Evolutionary conservation across 2,113 vertebrate species (phyloP).

Genomic region (Elanoides forficatus): DNA sequence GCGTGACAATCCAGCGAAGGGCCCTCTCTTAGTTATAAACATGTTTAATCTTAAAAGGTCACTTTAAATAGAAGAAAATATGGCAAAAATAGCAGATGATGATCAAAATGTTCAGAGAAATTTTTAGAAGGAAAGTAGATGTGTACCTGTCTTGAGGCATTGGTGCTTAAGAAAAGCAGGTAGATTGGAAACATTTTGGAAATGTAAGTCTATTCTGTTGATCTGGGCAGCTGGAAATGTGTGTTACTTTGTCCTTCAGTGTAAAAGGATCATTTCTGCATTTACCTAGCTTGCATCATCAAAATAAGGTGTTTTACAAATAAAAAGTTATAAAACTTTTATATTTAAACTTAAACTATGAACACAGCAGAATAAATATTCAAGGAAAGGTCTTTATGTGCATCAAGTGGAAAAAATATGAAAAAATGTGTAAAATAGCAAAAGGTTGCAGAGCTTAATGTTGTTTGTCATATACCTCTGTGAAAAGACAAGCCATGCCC

Average conservation of each 20-base stretch:
- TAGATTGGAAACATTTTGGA: not conserved
- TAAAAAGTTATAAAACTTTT: not conserved
- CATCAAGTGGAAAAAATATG: not conserved
- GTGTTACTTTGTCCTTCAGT: not conserved
- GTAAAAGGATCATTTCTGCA: not conserved
- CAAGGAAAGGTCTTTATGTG: not conserved
- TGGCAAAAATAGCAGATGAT: not conserved
- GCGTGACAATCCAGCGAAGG: not conserved
- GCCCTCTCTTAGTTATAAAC: no score
- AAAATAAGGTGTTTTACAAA: not conserved
- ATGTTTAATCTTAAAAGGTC: no score
- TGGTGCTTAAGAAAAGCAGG: not conserved
- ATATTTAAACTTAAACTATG: not conserved
- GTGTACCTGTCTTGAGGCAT: not conserved
- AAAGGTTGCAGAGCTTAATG: not conserved
- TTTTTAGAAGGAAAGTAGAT: not conserved
- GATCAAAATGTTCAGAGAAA: not conserved
- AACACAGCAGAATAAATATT: not conserved
- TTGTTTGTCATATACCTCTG: not conserved
- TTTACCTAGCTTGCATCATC: not conserved
- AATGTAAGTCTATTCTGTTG: not conserved
- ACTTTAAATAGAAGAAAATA: not conserved
- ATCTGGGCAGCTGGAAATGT: not conserved
- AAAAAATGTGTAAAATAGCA: not conserved
- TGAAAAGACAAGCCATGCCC: not conserved